Base-by-base conservation (phyloP, 2,797 vertebrate species). In the Myotis vivesi region DNA sequence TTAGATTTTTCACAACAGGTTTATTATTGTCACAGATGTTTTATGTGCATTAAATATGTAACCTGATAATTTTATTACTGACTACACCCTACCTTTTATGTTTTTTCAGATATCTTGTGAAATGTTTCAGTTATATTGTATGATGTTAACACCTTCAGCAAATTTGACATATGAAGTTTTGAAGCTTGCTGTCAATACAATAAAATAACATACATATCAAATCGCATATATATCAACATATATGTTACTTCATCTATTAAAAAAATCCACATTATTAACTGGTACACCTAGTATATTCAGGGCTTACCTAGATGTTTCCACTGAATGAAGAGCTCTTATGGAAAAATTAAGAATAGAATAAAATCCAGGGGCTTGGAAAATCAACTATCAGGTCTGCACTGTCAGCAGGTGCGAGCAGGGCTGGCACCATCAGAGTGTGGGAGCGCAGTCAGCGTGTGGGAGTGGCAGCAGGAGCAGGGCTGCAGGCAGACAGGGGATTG, bases 21-120 rank as follows among this genome's bases (percentile, higher is more conserved):
- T 59, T 79, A 86, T 82, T 86, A 53, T 38, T 49, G 8, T n/a
- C 28, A 87, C 0, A 49, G 72, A 53, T 72, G 4, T 77, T 57
- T 84, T 51, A 46, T 53, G 16, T 86, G 3, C 51, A 62, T 77
- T 84, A 83, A 57, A 44, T 46, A 59, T 30, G 7, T 62, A 77
- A 3, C 51, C 16, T 71, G 64, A 51, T 72, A 86, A 94, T 86
- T 89, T 93, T 79, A 66, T 49, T 51, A 84, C 55, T 93, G 79
- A 59, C 12, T 13, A 33, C 4, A 75, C 9, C 36, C 2, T 72
- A 59, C 1, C 15, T 57, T 83, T 49, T 33, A 44, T 69, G 4
- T 5, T 90, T 89, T 68, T 36, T 46, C 30, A 84, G 15, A 22
- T 30, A 23, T 41, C 49, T n/a, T 51, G 55, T 64, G 8, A 62